A percentile compares a stretch with the other conserved stretches of the same genome.
phyloP scores from a whole-genome alignment of 2,797 vertebrate species.

The Megaceryle alcyon region DNA sequence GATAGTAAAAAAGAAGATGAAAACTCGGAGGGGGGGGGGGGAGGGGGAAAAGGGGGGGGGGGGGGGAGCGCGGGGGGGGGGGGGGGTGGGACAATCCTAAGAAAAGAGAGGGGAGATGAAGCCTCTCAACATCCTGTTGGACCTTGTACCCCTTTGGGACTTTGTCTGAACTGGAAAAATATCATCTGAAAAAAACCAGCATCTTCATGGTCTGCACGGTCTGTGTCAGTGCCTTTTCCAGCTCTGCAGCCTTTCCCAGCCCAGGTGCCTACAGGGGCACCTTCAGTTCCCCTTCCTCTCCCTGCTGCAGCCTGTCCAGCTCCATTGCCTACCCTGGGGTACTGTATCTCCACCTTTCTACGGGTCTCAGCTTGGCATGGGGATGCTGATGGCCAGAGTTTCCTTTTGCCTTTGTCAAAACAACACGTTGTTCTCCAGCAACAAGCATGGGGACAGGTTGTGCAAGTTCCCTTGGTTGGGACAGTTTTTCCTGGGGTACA shows the following conservation, averaged over 20 bases:
- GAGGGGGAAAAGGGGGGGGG: too few species aligned
- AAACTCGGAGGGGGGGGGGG: too few species aligned
- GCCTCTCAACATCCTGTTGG: background rate
- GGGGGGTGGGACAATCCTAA: background rate
- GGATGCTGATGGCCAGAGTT: background rate
- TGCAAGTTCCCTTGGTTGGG: background rate
- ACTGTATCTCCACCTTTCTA: background rate
- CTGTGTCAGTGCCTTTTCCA: background rate
- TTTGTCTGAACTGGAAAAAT: background rate
- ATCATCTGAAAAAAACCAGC: background rate
- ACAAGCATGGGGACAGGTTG: background rate
- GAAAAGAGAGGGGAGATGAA: background rate
- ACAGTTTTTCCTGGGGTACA: background rate
- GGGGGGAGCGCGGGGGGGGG: too few species aligned
- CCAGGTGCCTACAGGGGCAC: background rate
- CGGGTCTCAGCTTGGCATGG: background rate
- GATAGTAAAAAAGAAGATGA: too few species aligned
- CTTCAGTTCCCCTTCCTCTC: background rate
- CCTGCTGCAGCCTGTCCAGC: background rate
- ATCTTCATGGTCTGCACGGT: rapidly evolving
- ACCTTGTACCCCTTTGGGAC: background rate
- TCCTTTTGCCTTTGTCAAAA: slow-evolving; percentile 6
- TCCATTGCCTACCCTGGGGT: background rate
- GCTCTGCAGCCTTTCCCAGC: background rate
- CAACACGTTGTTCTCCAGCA: background rate